These are phyloP conservation scores for Plectrocnemia conspersa DNA, from an alignment of 1,140 invertebrate species.

Conservation along the genomic window DNA sequence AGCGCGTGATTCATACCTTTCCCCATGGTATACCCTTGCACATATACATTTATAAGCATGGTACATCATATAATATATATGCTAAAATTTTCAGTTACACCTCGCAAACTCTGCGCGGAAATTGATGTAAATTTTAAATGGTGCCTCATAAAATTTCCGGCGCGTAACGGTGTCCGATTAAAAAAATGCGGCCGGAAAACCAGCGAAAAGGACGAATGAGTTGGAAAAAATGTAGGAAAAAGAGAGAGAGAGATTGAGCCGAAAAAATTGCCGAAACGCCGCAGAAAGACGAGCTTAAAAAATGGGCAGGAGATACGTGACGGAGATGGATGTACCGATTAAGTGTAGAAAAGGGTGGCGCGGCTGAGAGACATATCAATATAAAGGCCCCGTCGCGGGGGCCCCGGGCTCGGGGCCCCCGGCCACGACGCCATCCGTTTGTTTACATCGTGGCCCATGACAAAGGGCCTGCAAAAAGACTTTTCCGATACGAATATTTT, in stretches of 20 bases:
- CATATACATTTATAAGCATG: too few relatives aligned
- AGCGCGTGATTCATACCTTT: too few relatives aligned
- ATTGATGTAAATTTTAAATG: too few relatives aligned
- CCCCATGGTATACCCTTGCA: too few relatives aligned
- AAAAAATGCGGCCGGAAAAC: background rate
- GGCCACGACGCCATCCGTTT: constrained; percentile 4
- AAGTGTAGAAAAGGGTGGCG: constrained; percentile 24
- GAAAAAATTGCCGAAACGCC: constrained; percentile 32
- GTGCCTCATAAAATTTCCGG: constrained; percentile 2
- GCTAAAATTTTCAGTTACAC: too few relatives aligned
- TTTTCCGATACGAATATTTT: constrained; percentile 4
- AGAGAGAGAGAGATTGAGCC: constrained; percentile 22
- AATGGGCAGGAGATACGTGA: constrained; percentile 34
- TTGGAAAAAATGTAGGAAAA: background rate
- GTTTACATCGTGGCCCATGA: constrained; percentile 11
- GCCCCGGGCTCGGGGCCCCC: constrained; percentile 10
- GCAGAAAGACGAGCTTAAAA: constrained; percentile 30
- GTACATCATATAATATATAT: too few relatives aligned
- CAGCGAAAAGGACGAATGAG: background rate
- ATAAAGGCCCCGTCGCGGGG: constrained; percentile 8
- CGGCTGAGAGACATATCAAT: constrained; percentile 28
- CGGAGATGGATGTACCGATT: constrained; percentile 35
- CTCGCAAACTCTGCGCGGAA: too few relatives aligned
- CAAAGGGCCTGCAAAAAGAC: constrained; percentile 6
- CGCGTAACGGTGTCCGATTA: background rate